Evolutionary conservation across 2,888 invertebrate species (phyloP).

Genomic region (Willowsia nigromaculata): DNA sequence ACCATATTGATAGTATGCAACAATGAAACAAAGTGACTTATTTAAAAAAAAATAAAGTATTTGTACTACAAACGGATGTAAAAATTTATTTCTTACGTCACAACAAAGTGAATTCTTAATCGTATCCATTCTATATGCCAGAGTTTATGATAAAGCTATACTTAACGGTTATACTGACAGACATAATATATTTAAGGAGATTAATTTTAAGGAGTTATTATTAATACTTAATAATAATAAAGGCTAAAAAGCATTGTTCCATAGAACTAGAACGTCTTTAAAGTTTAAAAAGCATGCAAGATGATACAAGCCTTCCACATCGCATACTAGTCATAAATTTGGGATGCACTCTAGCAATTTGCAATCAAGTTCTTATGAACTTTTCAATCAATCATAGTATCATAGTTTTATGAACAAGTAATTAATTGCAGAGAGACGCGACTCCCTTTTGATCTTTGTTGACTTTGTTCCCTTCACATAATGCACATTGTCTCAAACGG

Average conservation of each 20-base stretch:
- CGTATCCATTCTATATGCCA: neutral
- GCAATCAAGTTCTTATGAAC: too few species aligned
- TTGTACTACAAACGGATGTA: conserved; percentile 54
- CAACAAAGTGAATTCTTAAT: conserved; percentile 9
- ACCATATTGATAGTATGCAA: conserved; percentile 41
- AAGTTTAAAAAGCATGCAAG: neutral
- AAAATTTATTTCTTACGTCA: conserved; percentile 45
- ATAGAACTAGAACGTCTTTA: neutral
- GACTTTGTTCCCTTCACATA: too few species aligned
- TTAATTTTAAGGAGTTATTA: neutral
- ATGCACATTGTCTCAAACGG: too few species aligned
- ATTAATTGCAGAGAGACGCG: too few species aligned
- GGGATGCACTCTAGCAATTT: neutral
- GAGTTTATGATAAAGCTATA: neutral
- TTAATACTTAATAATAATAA: conserved; percentile 8
- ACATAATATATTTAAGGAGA: neutral
- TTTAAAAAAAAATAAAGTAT: conserved; percentile 48
- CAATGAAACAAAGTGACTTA: conserved; percentile 34
- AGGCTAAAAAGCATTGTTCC: conserved; percentile 2
- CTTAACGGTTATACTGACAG: neutral
- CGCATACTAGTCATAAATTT: neutral
- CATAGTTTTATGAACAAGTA: too few species aligned
- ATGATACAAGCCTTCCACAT: neutral
- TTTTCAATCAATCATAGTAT: too few species aligned
- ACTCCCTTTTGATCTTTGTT: too few species aligned